Conservation (phyloP, 2,113 vertebrate genomes). For the Rhea americana region DNA sequence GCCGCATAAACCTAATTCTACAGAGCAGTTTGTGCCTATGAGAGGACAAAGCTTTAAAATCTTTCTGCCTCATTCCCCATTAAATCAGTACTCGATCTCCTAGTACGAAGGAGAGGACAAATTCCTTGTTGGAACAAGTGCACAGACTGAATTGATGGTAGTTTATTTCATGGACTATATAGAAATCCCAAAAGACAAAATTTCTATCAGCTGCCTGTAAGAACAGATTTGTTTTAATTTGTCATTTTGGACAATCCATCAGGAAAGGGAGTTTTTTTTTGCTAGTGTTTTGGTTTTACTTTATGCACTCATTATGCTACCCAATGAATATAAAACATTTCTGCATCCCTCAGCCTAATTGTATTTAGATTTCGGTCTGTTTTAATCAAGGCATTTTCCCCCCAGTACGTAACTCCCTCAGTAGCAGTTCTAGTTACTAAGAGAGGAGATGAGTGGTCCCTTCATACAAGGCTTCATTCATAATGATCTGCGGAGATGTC, state of each 20-base stretch:
- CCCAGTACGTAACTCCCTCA: background rate
- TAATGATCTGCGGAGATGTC: constrained; percentile 3
- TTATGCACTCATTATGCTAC: background rate
- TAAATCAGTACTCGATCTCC: background rate
- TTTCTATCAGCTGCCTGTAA: background rate
- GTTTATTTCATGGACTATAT: background rate
- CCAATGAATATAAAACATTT: background rate
- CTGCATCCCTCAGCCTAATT: background rate
- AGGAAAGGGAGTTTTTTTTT: background rate
- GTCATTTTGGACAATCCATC: background rate
- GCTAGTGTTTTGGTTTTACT: background rate
- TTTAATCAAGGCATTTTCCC: constrained; percentile 42
- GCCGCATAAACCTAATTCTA: background rate
- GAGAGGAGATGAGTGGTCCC: constrained; percentile 2
- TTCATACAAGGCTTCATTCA: constrained; percentile 30
- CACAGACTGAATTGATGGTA: background rate
- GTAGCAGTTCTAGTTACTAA: background rate
- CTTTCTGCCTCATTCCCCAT: background rate
- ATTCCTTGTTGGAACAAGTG: background rate
- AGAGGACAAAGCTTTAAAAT: background rate
- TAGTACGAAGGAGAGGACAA: background rate
- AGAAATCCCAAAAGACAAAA: background rate
- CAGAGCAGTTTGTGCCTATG: background rate
- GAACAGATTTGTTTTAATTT: constrained; percentile 18
- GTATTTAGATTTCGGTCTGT: constrained; percentile 50